Evolutionary conservation across 35 echinoderm and acorn worm genomes (phyloP).

Genomic region (Lytechinus pictus): DNA sequence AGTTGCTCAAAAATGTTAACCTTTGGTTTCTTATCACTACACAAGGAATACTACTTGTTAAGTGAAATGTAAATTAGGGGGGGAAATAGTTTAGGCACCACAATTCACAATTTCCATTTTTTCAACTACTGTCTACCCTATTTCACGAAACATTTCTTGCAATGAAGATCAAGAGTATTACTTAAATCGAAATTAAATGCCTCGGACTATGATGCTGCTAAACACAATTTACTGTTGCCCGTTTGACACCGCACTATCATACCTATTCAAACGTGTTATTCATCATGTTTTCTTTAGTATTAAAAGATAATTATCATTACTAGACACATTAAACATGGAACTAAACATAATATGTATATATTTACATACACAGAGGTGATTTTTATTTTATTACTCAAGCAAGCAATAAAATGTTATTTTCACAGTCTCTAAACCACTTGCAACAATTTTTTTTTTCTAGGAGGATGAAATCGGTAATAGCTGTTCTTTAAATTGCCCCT

Average conservation of each 20-base stretch:
- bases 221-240: not conserved
- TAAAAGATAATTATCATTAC: not conserved
- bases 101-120: not conserved
- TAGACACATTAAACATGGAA: not conserved
- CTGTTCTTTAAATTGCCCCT: not conserved
- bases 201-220: not conserved
- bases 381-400: not conserved
- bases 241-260: slow-evolving; percentile 10
- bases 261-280: not conserved
- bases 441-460: not conserved
- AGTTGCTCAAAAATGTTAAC: too few species aligned
- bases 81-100: not conserved
- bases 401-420: not conserved
- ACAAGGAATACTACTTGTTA: not conserved
- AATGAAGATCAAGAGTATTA: not conserved
- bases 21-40: too few species aligned
- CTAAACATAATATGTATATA: not conserved
- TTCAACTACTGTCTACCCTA: not conserved
- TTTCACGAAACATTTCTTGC: not conserved
- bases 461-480: not conserved
- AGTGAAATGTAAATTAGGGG: not conserved
- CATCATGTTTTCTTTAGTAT: not conserved
- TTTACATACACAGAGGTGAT: not conserved
- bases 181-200: not conserved
- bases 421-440: not conserved